Percentiles rank a stretch among this genome's conserved stretches.
These are phyloP conservation scores for Anas platyrhynchos DNA, from an alignment of 2,113 vertebrate genomes.

Conservation along the genomic window DNA sequence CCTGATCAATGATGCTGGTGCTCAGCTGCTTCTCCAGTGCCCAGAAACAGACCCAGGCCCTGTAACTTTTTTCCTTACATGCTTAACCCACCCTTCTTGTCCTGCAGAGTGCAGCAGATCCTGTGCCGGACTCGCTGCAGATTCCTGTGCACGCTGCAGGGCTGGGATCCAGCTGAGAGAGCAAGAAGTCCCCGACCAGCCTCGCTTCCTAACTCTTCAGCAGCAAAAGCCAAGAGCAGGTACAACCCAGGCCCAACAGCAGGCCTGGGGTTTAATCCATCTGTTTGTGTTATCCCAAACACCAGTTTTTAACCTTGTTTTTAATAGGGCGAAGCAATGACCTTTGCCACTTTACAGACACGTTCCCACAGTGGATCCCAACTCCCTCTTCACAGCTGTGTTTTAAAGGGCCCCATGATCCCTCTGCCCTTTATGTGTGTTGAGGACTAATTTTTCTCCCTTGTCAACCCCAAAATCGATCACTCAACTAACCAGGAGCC, in stretches of 20 bases:
- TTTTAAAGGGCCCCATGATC: neutral
- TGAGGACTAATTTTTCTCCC: neutral
- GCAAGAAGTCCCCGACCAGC: neutral
- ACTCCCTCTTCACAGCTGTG: neutral
- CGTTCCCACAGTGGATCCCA: neutral
- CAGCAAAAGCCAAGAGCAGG: accelerated
- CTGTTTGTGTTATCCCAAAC: neutral
- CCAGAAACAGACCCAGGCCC: accelerated
- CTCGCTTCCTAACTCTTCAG: neutral
- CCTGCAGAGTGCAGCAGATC: neutral
- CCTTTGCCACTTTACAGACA: neutral
- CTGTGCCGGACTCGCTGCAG: neutral
- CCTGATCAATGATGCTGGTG: neutral
- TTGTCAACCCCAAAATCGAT: neutral
- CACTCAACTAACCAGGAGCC: neutral
- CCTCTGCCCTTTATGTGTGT: neutral
- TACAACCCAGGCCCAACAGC: accelerated
- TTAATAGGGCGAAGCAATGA: neutral
- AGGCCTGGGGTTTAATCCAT: neutral
- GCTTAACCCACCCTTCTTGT: neutral
- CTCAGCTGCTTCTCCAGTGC: neutral
- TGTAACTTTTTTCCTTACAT: neutral
- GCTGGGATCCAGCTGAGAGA: neutral
- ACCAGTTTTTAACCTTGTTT: neutral
- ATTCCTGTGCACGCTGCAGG: accelerated